Conservation (phyloP, 1,140 invertebrate species). For the Capitella teleta region DNA sequence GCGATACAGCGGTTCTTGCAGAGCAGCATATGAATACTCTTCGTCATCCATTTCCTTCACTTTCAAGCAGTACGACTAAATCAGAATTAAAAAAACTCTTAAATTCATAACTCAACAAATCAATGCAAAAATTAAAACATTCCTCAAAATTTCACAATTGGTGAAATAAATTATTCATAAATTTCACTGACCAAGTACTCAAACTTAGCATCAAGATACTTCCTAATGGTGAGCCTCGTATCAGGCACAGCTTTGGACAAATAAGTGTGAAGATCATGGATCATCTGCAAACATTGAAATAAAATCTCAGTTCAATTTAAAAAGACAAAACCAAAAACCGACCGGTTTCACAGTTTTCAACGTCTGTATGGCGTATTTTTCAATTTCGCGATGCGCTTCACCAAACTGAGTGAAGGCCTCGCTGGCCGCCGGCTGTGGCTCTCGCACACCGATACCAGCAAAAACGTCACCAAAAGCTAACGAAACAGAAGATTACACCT, state of each 20-base stretch:
- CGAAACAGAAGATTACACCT: neutral
- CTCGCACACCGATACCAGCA: conserved; percentile 81
- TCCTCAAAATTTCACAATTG: too few species aligned
- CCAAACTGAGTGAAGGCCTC: conserved; percentile 92
- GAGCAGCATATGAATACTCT: conserved; percentile 75
- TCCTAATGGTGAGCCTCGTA: conserved; percentile 90
- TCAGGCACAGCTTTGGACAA: conserved; percentile 95
- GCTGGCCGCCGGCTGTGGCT: conserved; percentile 86
- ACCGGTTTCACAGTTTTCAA: conserved; percentile 84
- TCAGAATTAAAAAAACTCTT: conserved; percentile 2
- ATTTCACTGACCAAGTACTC: conserved; percentile 64
- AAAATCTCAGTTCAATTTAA: neutral
- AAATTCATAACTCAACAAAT: neutral
- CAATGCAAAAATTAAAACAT: neutral
- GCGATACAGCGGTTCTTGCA: conserved; percentile 93
- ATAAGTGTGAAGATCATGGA: conserved; percentile 89
- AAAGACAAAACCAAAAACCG: conserved; percentile 21
- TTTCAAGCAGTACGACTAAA: conserved; percentile 86
- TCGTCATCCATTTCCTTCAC: conserved; percentile 94
- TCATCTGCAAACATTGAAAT: conserved; percentile 59
- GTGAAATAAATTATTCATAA: neutral
- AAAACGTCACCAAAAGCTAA: conserved; percentile 87
- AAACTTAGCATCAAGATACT: conserved; percentile 94
- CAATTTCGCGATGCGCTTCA: conserved; percentile 83
- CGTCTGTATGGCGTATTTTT: conserved; percentile 81